A percentile compares a stretch with the other conserved stretches of the same genome.
These are phyloP conservation scores for Drosophila demipolita DNA, from an alignment of 2,888 invertebrate species.

Conservation along the genomic window DNA sequence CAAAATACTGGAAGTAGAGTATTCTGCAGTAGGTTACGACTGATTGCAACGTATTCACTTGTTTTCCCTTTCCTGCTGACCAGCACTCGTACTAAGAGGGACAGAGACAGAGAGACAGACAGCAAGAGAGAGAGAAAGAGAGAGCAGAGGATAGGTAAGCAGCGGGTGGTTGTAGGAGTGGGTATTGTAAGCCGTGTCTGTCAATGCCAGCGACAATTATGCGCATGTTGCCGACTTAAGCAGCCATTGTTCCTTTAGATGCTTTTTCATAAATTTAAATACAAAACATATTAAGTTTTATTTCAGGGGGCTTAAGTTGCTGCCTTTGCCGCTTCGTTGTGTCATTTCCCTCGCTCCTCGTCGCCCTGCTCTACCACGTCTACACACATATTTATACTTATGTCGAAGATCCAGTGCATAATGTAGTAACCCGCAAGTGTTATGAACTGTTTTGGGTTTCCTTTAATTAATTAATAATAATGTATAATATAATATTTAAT, in stretches of 20 bases:
- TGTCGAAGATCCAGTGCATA: constrained; percentile 63
- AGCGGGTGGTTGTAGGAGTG: neutral
- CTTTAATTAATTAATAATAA: constrained; percentile 24
- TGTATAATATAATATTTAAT: too few species aligned
- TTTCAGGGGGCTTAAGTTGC: constrained; percentile 66
- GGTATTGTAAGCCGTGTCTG: constrained; percentile 22
- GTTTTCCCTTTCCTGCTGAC: constrained; percentile 21
- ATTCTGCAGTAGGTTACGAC: neutral
- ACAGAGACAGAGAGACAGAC: neutral
- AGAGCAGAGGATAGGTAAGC: neutral
- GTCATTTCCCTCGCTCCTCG: neutral
- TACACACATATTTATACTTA: constrained; percentile 3
- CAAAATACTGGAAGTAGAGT: neutral
- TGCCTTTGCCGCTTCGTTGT: constrained; percentile 42
- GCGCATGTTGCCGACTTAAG: constrained; percentile 78
- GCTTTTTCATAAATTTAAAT: constrained; percentile 76
- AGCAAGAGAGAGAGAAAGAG: neutral
- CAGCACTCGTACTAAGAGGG: constrained; percentile 14
- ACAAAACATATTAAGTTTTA: constrained; percentile 79
- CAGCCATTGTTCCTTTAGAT: constrained; percentile 71
- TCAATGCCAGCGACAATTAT: constrained; percentile 69
- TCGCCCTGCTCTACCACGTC: neutral
- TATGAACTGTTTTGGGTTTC: constrained; percentile 46
- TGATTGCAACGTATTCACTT: neutral
- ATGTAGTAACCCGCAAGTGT: constrained; percentile 69